Evolutionary conservation across 2,113 vertebrate genomes (phyloP).

Genomic region (Heteronetta atricapilla): DNA sequence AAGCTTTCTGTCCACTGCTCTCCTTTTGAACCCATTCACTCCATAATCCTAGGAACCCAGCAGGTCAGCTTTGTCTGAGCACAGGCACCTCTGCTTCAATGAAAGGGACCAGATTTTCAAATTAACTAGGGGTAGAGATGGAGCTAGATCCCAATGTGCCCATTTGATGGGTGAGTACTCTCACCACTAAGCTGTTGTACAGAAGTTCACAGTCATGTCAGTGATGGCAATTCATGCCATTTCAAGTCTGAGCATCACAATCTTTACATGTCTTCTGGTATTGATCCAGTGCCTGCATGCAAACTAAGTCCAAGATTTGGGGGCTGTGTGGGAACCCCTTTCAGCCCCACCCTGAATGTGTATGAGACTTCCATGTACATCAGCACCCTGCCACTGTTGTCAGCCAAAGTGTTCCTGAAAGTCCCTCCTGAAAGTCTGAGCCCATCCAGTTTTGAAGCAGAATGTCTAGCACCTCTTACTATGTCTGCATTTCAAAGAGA

Average conservation of each 20-base stretch:
- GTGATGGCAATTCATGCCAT: background rate
- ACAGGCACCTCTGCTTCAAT: background rate
- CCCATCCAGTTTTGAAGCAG: background rate
- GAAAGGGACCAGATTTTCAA: background rate
- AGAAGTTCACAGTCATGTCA: background rate
- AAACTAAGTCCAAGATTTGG: background rate
- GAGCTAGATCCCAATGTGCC: background rate
- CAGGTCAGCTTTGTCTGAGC: background rate
- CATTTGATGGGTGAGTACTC: background rate
- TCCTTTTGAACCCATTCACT: background rate
- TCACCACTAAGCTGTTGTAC: background rate
- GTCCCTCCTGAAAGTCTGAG: background rate
- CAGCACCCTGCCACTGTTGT: background rate
- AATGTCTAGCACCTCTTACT: background rate
- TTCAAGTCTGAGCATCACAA: background rate
- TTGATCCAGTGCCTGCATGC: background rate
- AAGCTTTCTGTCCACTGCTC: background rate
- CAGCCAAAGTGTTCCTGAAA: background rate
- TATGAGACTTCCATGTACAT: background rate
- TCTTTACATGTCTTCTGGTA: background rate
- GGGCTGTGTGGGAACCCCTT: background rate
- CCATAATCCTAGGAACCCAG: background rate
- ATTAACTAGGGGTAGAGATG: background rate
- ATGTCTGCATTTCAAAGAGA: background rate
- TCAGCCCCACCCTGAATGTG: background rate